A percentile compares a stretch with the other conserved stretches of the same genome.
phyloP scores from a whole-genome alignment of 2,797 vertebrate genomes.

The Leptodactylus fallax region DNA sequence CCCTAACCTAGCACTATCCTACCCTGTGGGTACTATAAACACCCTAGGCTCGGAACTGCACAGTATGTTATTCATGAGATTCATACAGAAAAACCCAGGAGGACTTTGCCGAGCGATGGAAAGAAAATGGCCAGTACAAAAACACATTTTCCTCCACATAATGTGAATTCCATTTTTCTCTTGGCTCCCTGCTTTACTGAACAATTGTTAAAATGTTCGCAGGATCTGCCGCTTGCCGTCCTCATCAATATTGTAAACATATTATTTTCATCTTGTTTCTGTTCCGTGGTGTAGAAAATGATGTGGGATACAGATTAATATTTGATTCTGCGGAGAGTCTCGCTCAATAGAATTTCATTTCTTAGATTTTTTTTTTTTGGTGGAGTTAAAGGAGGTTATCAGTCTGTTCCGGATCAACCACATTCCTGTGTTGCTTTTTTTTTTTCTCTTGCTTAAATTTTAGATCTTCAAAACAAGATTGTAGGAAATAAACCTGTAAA shows the following conservation, averaged over 20 bases:
- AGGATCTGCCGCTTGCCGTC: background rate
- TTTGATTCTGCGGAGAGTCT: background rate
- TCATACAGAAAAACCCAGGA: background rate
- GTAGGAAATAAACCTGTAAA: background rate
- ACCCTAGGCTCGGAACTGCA: background rate
- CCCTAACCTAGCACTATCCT: no score
- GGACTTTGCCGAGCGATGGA: background rate
- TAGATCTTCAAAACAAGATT: slow-evolving; percentile 8
- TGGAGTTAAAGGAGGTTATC: slow-evolving; percentile 55
- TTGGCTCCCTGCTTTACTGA: background rate
- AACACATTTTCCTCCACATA: background rate
- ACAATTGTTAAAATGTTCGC: background rate
- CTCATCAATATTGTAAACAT: slow-evolving; percentile 28
- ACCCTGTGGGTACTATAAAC: background rate
- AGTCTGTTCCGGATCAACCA: slow-evolving; percentile 58
- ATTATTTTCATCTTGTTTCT: slow-evolving; percentile 2
- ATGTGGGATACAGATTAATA: slow-evolving; percentile 32
- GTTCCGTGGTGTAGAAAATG: background rate
- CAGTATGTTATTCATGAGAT: background rate
- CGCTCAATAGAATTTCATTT: slow-evolving; percentile 34
- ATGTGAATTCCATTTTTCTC: background rate
- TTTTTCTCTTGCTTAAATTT: background rate
- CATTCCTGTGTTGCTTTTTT: background rate
- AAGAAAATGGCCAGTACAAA: background rate
- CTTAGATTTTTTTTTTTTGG: slow-evolving; percentile 26